A percentile compares a stretch with the other conserved stretches of the same genome.
Evolutionary conservation across 2,797 vertebrate genomes (phyloP).

Genomic region (Parauchenoglanis ngamensis): DNA sequence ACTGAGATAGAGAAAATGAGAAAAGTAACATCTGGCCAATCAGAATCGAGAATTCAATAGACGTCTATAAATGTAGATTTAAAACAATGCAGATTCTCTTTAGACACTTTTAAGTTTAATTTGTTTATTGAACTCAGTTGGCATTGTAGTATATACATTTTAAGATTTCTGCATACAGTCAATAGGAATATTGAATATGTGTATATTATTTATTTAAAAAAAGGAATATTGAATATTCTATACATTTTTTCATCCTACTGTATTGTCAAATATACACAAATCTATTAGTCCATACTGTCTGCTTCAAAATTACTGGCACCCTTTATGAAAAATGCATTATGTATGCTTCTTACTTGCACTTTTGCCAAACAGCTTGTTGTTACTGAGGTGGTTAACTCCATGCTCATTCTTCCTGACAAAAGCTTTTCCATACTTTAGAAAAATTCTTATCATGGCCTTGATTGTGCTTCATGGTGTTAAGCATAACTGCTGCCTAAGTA

Average conservation of each 20-base stretch:
- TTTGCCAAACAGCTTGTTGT: neutral
- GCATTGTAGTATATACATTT: neutral
- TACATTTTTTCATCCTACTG: neutral
- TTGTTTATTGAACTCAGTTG: neutral
- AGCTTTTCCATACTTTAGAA: neutral
- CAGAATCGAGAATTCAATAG: neutral
- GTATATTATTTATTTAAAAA: neutral
- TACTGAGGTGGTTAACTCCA: neutral
- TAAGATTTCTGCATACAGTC: neutral
- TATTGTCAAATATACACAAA: neutral
- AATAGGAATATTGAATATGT: neutral
- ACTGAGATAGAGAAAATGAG: no score
- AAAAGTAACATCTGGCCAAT: neutral
- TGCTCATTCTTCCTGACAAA: neutral
- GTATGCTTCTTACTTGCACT: neutral
- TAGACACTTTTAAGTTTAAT: no score
- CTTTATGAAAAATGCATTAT: neutral
- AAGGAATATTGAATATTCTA: neutral
- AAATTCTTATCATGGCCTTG: neutral
- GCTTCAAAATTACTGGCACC: neutral
- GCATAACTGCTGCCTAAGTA: neutral
- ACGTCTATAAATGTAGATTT: neutral
- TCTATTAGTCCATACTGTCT: neutral
- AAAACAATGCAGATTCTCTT: neutral
- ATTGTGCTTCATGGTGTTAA: neutral